Evolutionary conservation across 2,797 vertebrate species (phyloP), one percentile per base, ranked within the genome.

Genomic region (Spinibarbus caldwelli): DNA sequence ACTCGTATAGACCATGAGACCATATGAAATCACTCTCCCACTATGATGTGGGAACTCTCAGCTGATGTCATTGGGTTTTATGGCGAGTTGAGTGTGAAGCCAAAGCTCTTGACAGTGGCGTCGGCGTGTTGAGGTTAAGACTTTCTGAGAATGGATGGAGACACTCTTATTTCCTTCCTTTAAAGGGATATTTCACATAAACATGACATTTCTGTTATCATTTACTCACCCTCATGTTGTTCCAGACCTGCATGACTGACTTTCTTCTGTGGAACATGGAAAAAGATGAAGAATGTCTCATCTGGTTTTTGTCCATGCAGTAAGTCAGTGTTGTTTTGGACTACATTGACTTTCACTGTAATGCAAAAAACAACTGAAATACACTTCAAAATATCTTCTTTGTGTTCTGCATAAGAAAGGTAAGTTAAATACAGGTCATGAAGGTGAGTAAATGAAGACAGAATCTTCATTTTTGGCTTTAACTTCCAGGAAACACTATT

Each of bases 31-130:
- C 88, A 80, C 84, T 83, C 80, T 88, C 21, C 36, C 70, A 73
- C 83, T 86, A 67, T 86, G 85, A 88, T 88, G 86, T 85, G 85
- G 87, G 85, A 88, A 67, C 80, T 43, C 15, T 45, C 12, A 80
- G 64, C 76, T 89, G 86, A 89, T 86, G 85, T 88, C 80, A 86
- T 81, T 31, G 68, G 23, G 80, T 89, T 87, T 89, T 86, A 86
- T 78, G 84, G 79, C 82, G 86, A 67, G 36, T 86, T 84, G 78
- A 83, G 86, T 75, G 80, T 59, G 68, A 80, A 38, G 17, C 82
- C n/a, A n/a, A n/a, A n/a, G n/a, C n/a, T n/a, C 6, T n/a, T 45
- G 75, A 85, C 31, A 82, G 68, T 47, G 81, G 82, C 43, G 45
- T 26, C 11, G 6, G 47, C 52, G n/a, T 75, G n/a, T 70, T 86